Base-by-base conservation (phyloP, 2,113 vertebrate species). In the Octodon degus region DNA sequence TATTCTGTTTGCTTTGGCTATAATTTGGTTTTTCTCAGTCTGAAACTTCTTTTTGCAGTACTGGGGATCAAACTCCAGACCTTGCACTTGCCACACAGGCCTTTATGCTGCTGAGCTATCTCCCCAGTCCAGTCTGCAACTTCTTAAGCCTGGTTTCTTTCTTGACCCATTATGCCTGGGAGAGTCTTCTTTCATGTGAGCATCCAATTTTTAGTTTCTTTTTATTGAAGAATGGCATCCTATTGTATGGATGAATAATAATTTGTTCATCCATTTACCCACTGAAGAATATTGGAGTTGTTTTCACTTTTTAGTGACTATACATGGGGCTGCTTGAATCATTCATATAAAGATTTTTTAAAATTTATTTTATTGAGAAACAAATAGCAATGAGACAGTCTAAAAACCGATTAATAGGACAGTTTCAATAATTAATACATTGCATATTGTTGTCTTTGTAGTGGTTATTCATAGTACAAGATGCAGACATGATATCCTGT, bases 261-360 rank as follows among this genome's bases (percentile, higher is more conserved):
- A 24, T 89, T 87, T 76, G 13, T 62, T 82, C 81, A 60, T 72
- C 11, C 22, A 8, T 72, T 84, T 19, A 63, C 22, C 22, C 53
- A 50, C 4, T 14, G 50, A 93, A 84, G 68, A 22, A n/a, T 34
- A 87, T 89, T 70, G 53, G 19, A 50, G 19, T 55, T 47, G 16
- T 90, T 90, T 87, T 85, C 30, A 89, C 37, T 32, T 91, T 93
- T 95, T 43, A 16, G 20, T 89, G 50, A 91, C 83, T 72, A 63
- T 90, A 53, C 10, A 8, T 27, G 43, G 12, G 68, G 40, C 70
- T 86, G 22, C 34, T 27, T 60, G 72, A 86, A 77, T 8, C 68
- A 47, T 93, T 89, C 19, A 14, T 40, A 8, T 81, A 47, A 19
- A 65, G 16, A n/a, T 67, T 95, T 91, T 43, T 43, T 5, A 43